Base-by-base conservation (phyloP, 2,888 invertebrate genomes). In the Netelia fuscicornis region DNA sequence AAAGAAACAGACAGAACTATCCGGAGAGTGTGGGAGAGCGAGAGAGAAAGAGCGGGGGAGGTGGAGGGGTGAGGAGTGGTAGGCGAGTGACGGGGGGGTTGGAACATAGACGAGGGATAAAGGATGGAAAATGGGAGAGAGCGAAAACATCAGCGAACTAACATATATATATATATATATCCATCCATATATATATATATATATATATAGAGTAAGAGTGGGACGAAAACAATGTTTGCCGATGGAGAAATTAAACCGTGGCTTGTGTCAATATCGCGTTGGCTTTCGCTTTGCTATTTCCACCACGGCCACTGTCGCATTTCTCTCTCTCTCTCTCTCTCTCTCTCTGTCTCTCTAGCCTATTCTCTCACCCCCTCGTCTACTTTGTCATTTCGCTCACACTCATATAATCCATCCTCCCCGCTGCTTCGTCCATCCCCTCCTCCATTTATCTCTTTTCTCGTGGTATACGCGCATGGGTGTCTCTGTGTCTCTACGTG, bases 251-350 rank as follows among this genome's bases (percentile, higher is more conserved):
- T 92, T 92, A 92, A 92, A 92, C 91, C 89, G 91, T 90, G 91
- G 92, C 91, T 92, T 92, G 90, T 92, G 92, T 92, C 92, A 92
- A 92, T 92, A 92, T 89, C 91, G 88, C 87, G 90, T 90, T 91
- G 90, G 91, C 92, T 91, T 91, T 90, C 89, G 87, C 89, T 89
- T 81, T 56, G 88, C 89, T 89, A 88, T 89, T 88, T 83, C 87
- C 89, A 84, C 88, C 58, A 86, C 86, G 88, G 88, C 89, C 89
- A 90, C 88, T 76, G 75, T 72, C 52, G 62, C 71, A 70, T 78
- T 54, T 58, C 68, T 13, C 68, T 44, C 60, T 44, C 71, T 37
- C 58, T 25, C 30, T 58, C 70, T 79, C 67, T 42, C 71, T 72
- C 65, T 58, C 71, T 42, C 65, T 72, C 79, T 56, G 54, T 79